Evolutionary conservation across 2,113 vertebrate species (phyloP).

Genomic region (Atractosteus spatula): DNA sequence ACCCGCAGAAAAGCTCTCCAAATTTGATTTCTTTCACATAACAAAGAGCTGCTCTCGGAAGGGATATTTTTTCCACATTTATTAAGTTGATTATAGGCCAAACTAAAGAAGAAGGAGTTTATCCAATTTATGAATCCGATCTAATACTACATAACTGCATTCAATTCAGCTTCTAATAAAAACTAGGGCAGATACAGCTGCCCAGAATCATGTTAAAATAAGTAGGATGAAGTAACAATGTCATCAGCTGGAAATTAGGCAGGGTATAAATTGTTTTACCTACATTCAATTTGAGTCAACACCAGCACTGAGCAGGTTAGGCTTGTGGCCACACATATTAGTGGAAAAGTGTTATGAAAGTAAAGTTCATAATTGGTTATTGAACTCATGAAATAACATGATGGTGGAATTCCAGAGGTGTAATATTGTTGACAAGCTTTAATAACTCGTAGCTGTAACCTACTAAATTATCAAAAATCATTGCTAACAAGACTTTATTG

Average conservation of each 20-base stretch:
- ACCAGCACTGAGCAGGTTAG: slow-evolving; percentile 2
- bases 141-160: slow-evolving; percentile 3
- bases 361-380: slow-evolving; percentile 3
- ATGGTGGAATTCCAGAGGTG: background rate
- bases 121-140: slow-evolving; percentile 5
- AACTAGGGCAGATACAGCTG: background rate
- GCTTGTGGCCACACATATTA: background rate
- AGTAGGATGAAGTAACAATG: background rate
- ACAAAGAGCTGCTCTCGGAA: background rate
- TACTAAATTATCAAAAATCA: slow-evolving; percentile 19
- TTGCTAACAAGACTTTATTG: slow-evolving; percentile 10
- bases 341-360: background rate
- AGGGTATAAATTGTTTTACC: slow-evolving; percentile 3
- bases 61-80: background rate
- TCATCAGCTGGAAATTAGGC: background rate
- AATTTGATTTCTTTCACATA: background rate
- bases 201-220: background rate
- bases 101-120: slow-evolving; percentile 1
- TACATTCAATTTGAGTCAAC: slow-evolving; percentile 1
- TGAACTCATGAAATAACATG: background rate
- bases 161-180: slow-evolving; percentile 5
- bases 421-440: background rate
- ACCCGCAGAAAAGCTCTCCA: background rate
- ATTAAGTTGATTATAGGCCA: slow-evolving; percentile 7
- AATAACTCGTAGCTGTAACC: slow-evolving; percentile 17